A percentile compares a stretch with the other conserved stretches of the same genome.
phyloP scores from a whole-genome alignment of 2,888 invertebrate species.

The Patella caerulea region DNA sequence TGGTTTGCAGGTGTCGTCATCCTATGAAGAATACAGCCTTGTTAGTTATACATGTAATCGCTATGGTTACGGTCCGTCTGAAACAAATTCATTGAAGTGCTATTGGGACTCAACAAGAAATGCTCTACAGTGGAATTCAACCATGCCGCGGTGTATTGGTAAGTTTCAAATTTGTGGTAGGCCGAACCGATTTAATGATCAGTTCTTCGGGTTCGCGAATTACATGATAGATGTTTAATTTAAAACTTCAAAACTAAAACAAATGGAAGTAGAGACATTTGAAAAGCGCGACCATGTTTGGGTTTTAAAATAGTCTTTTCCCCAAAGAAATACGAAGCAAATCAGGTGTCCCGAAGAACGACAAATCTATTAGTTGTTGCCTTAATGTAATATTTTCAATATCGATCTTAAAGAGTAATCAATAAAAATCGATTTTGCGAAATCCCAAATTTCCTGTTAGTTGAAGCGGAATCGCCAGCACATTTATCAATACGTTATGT shows the following conservation, averaged over 20 bases:
- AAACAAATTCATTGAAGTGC: constrained; percentile 40
- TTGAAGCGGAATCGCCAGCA: no score
- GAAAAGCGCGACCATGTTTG: no score
- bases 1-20: constrained; percentile 33
- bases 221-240: not conserved
- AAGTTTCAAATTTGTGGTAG: constrained; percentile 5
- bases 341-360: not conserved
- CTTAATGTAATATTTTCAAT: no score
- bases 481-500: no score
- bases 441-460: no score
- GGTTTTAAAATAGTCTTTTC: not conserved
- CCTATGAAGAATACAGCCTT: constrained; percentile 46
- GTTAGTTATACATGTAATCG: constrained; percentile 43
- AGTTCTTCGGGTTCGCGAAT: not conserved
- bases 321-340: no score
- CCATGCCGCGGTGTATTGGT: constrained; percentile 48
- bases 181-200: not conserved
- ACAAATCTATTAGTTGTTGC: not conserved
- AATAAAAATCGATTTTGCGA: no score
- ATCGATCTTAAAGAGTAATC: no score
- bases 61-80: constrained; percentile 36
- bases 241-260: not conserved
- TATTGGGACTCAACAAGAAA: constrained; percentile 21
- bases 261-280: not conserved
- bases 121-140: constrained; percentile 31